A percentile compares a stretch with the other conserved stretches of the same genome.
These are phyloP conservation scores for Unio pictorum DNA, from an alignment of 2,888 invertebrate species.

Conservation along the genomic window DNA sequence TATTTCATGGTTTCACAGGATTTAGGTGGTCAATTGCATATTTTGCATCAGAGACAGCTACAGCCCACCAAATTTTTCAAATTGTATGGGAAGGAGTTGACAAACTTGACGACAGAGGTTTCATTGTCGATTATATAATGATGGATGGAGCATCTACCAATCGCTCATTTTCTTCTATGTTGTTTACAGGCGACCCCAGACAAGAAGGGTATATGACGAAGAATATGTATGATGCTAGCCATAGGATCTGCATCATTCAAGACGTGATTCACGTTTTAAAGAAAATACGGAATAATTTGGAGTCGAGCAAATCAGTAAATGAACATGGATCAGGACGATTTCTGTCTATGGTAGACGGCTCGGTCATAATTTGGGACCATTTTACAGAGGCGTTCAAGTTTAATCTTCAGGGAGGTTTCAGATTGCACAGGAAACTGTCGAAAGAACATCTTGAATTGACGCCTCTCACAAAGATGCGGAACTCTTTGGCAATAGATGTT, in stretches of 20 bases:
- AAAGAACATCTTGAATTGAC: conserved; percentile 8
- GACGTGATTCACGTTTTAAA: too few species aligned
- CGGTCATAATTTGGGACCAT: too few species aligned
- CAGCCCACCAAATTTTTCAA: conserved; percentile 8
- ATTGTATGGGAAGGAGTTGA: conserved; percentile 16
- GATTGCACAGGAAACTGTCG: conserved; percentile 10
- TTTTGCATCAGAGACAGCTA: conserved; percentile 6
- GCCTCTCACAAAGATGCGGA: conserved; percentile 10
- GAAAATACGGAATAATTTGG: too few species aligned
- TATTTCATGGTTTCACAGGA: conserved; percentile 10
- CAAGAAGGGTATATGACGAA: too few species aligned
- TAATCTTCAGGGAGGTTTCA: conserved; percentile 9
- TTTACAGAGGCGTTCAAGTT: background rate
- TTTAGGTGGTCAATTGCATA: conserved; percentile 23
- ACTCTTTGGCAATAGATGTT: conserved; percentile 10
- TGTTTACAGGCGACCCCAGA: too few species aligned
- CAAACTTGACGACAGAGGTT: conserved; percentile 5
- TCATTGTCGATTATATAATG: conserved; percentile 18
- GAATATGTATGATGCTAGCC: too few species aligned
- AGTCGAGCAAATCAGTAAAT: too few species aligned
- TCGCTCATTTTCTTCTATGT: conserved; percentile 1
- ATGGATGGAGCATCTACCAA: conserved; percentile 20
- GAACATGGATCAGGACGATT: too few species aligned
- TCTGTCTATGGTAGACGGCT: too few species aligned
- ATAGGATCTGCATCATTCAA: too few species aligned